A percentile compares a stretch with the other conserved stretches of the same genome.
Evolutionary conservation across 2,113 vertebrate genomes (phyloP).

Genomic region (human): GRCh38 chr15:86925001-86925500

Average conservation of each 20-base stretch:
- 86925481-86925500: background rate
- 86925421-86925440: background rate
- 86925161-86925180: too few species aligned
- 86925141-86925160: too few species aligned
- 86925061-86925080: too few species aligned
- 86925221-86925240: too few species aligned
- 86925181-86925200: too few species aligned
- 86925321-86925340: background rate
- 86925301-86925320: background rate
- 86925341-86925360: background rate
- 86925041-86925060: too few species aligned
- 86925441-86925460: background rate
- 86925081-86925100: too few species aligned
- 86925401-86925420: fast-evolving
- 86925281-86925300: background rate
- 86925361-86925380: background rate
- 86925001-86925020: too few species aligned
- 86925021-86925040: too few species aligned
- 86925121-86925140: too few species aligned
- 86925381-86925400: background rate
- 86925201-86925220: too few species aligned
- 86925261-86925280: background rate
- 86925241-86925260: background rate
- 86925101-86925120: too few species aligned
- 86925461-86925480: background rate